Evolutionary conservation across 2,888 invertebrate genomes (phyloP).

Genomic region (Clunio marinus): DNA sequence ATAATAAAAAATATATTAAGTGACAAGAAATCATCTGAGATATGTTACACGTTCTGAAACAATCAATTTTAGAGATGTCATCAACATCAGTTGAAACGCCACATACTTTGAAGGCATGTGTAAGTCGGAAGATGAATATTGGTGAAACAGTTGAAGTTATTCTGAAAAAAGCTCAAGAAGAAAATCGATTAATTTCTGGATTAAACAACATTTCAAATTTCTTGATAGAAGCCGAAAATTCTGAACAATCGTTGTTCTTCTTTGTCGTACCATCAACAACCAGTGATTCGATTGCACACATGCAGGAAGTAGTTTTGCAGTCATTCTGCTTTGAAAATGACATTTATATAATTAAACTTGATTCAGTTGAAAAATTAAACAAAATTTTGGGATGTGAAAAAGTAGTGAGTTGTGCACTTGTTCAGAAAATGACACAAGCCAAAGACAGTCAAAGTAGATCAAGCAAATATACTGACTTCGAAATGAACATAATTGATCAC

Average conservation of each 20-base stretch:
- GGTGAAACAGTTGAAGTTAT: slow-evolving; percentile 49
- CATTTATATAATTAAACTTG: slow-evolving; percentile 52
- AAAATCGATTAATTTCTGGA: slow-evolving; percentile 50
- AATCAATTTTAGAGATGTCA: no score
- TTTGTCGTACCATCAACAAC: slow-evolving; percentile 63
- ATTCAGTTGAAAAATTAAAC: slow-evolving; percentile 53
- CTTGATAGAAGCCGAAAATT: slow-evolving; percentile 46
- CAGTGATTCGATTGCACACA: slow-evolving; percentile 71
- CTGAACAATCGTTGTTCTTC: slow-evolving; percentile 63
- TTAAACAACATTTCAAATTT: slow-evolving; percentile 48
- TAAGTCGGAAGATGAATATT: slow-evolving; percentile 40
- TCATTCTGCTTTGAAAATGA: slow-evolving; percentile 73
- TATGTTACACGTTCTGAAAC: no score
- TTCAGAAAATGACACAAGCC: no score
- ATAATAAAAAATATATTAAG: no score
- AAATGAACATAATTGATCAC: slow-evolving; percentile 58
- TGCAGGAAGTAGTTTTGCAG: slow-evolving; percentile 71
- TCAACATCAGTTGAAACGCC: no score
- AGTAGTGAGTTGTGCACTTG: background rate
- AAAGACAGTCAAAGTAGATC: no score
- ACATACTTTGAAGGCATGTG: no score
- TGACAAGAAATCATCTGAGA: no score
- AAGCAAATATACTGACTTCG: background rate
- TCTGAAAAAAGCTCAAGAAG: slow-evolving; percentile 48
- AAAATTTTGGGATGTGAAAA: slow-evolving; percentile 32